These are phyloP conservation scores for Epizoanthus scotinus DNA, from an alignment of 92 coral and sea anemone species.

Conservation along the genomic window DNA sequence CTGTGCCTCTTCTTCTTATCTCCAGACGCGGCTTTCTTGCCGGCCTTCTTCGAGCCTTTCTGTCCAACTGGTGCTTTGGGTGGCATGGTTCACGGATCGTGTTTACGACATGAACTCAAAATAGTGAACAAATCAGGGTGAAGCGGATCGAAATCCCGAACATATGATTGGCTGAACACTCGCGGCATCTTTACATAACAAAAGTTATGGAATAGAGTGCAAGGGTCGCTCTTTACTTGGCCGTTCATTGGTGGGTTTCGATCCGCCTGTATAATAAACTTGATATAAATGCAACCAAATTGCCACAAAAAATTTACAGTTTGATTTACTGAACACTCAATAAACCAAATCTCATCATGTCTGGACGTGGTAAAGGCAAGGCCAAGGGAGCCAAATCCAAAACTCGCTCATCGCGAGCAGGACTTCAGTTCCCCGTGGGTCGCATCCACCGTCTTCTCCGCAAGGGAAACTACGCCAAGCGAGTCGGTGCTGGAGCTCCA, in stretches of 20 bases:
- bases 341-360: too few species aligned
- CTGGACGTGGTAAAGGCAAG: too few species aligned
- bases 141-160: not conserved
- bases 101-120: not conserved
- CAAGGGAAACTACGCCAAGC: too few species aligned
- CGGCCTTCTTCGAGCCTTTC: not conserved
- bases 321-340: not conserved
- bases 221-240: not conserved
- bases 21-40: too few species aligned
- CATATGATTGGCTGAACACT: not conserved
- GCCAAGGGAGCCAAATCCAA: not conserved
- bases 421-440: too few species aligned
- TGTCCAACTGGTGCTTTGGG: not conserved
- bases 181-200: not conserved
- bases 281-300: not conserved
- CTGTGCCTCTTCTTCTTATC: constrained; percentile 7
- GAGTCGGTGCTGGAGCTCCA: too few species aligned
- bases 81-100: not conserved
- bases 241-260: constrained; percentile 2
- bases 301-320: too few species aligned
- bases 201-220: not conserved
- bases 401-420: not conserved
- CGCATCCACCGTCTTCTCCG: too few species aligned
- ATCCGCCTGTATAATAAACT: not conserved
- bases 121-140: not conserved